Percentiles rank a stretch among this genome's conserved stretches.
These are phyloP conservation scores for Cuniculus paca DNA, from an alignment of 2,797 vertebrate species.

Conservation along the genomic window DNA sequence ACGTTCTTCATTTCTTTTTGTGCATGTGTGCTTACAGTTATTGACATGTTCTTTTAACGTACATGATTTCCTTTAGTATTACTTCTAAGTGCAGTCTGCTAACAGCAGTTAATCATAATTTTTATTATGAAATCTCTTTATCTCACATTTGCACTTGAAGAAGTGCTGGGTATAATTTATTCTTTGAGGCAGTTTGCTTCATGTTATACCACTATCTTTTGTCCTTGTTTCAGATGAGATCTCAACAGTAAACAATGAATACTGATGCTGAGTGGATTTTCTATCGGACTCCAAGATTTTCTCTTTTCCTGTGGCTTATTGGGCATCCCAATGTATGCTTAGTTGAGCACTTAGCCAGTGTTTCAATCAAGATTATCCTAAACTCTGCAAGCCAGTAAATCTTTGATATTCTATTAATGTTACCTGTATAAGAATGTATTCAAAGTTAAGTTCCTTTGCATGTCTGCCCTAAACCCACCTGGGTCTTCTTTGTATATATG, in stretches of 20 bases:
- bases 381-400: background rate
- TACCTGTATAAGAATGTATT: background rate
- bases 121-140: background rate
- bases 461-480: background rate
- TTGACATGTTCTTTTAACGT: no score
- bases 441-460: background rate
- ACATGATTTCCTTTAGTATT: background rate
- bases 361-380: background rate
- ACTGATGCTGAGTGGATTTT: background rate
- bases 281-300: background rate
- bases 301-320: background rate
- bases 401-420: background rate
- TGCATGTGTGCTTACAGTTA: background rate
- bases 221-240: background rate
- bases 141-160: background rate
- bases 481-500: background rate
- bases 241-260: background rate
- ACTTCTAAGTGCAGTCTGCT: background rate
- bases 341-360: background rate
- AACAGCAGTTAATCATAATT: background rate
- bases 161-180: background rate
- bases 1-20: background rate
- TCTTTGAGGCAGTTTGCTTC: background rate
- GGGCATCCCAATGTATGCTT: background rate
- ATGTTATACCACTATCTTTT: background rate